A percentile compares a stretch with the other conserved stretches of the same genome.
Conservation (phyloP, 2,888 invertebrate species). For the Epinotia ramella region DNA sequence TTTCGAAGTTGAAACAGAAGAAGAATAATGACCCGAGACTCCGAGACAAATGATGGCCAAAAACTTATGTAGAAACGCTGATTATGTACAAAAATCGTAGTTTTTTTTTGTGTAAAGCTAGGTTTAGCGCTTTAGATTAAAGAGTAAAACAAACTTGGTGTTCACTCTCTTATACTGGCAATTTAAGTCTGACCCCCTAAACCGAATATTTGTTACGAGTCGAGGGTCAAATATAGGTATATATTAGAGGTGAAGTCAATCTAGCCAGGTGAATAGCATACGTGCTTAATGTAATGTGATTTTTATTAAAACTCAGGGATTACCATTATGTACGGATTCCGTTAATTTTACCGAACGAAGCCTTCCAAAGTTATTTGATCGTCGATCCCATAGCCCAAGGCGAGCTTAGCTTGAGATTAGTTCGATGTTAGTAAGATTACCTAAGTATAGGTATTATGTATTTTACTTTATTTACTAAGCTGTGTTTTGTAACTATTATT, state of each 20-base stretch:
- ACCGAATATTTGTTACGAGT: background rate
- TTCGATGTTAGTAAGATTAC: background rate
- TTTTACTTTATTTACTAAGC: no score
- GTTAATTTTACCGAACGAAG: constrained; percentile 20
- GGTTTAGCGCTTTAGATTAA: background rate
- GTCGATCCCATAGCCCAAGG: background rate
- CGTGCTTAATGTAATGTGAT: background rate
- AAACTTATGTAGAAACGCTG: background rate
- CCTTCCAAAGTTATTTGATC: background rate
- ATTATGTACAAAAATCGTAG: no score
- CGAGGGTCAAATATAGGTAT: background rate
- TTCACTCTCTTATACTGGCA: background rate
- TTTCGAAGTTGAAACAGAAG: no score
- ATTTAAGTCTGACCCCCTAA: background rate
- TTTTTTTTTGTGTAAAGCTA: background rate
- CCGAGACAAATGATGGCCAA: background rate
- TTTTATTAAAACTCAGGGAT: constrained; percentile 18
- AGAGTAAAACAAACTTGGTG: background rate
- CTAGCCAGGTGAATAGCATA: background rate
- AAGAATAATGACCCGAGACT: no score
- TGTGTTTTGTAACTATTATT: no score
- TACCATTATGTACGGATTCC: constrained; percentile 30
- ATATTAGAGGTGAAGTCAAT: background rate
- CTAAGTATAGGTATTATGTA: no score
- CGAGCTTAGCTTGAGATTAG: background rate